phyloP scores from a whole-genome alignment of 2,113 vertebrate genomes.

The Psophia crepitans region DNA sequence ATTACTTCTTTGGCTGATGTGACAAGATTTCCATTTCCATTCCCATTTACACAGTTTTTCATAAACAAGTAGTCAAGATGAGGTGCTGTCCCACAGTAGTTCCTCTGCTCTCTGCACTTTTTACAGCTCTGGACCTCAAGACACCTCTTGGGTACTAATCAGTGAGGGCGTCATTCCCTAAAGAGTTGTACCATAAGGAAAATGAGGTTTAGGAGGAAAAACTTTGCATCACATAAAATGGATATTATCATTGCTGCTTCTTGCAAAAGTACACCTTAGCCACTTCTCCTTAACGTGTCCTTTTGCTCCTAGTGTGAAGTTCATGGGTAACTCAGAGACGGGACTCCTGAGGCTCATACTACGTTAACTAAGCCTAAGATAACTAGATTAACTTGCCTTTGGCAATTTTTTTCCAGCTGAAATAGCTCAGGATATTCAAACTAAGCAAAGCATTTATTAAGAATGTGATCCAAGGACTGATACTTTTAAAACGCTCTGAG shows the following conservation, averaged over 20 bases:
- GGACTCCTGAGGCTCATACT: background rate
- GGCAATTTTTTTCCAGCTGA: background rate
- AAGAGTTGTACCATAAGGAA: background rate
- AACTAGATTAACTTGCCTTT: background rate
- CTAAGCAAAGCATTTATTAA: background rate
- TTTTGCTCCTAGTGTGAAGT: background rate
- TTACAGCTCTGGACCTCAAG: background rate
- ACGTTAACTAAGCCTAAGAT: background rate
- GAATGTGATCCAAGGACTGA: background rate
- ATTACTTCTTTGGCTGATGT: background rate
- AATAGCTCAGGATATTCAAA: background rate
- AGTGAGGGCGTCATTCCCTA: background rate
- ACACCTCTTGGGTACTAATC: background rate
- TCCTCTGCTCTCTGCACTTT: background rate
- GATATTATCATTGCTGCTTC: background rate
- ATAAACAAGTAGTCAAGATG: background rate
- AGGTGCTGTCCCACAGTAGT: background rate
- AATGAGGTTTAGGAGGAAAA: background rate
- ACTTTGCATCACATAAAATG: background rate
- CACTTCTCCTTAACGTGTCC: background rate
- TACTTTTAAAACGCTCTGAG: background rate
- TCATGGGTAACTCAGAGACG: background rate
- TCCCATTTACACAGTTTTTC: background rate
- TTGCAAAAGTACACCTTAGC: background rate
- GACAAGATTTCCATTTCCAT: background rate